Evolutionary conservation across 2,113 vertebrate species (phyloP).

Genomic region (Hippocampus mohnikei): DNA sequence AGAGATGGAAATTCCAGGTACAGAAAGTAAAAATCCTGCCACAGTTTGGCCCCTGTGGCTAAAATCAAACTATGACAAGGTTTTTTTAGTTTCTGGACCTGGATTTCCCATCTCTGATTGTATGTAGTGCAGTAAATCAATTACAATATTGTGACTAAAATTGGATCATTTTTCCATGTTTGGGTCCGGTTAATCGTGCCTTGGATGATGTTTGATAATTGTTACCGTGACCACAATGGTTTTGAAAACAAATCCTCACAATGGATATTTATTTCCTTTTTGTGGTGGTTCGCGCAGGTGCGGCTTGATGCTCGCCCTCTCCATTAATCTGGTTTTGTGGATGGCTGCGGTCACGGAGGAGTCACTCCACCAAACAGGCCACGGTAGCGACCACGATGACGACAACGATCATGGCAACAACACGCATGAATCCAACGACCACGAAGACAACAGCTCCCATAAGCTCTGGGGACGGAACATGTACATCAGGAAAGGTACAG

Average conservation of each 20-base stretch:
- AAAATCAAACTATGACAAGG: too few relatives aligned
- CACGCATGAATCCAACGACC: neutral
- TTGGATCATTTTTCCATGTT: too few relatives aligned
- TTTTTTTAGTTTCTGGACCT: too few relatives aligned
- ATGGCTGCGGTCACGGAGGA: constrained; percentile 89
- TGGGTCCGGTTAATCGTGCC: too few relatives aligned
- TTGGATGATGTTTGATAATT: neutral
- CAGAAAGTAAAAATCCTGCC: too few relatives aligned
- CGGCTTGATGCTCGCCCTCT: constrained; percentile 88
- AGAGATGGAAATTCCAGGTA: too few relatives aligned
- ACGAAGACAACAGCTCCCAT: neutral
- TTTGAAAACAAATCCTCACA: neutral
- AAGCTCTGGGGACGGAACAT: constrained; percentile 1
- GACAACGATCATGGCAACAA: neutral
- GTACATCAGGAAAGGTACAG: constrained; percentile 40
- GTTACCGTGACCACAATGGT: neutral
- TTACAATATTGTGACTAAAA: too few relatives aligned
- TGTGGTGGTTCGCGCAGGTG: constrained; percentile 67
- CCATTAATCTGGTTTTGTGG: constrained; percentile 89
- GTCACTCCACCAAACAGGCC: constrained; percentile 82
- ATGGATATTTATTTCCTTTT: neutral
- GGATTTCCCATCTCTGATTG: too few relatives aligned
- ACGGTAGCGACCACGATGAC: neutral
- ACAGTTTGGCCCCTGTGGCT: too few relatives aligned
- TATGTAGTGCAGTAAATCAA: too few relatives aligned